Percentiles rank a stretch among this genome's conserved stretches.
Evolutionary conservation across 1,140 invertebrate genomes (phyloP).

Genomic region (Pomacea maculata): DNA sequence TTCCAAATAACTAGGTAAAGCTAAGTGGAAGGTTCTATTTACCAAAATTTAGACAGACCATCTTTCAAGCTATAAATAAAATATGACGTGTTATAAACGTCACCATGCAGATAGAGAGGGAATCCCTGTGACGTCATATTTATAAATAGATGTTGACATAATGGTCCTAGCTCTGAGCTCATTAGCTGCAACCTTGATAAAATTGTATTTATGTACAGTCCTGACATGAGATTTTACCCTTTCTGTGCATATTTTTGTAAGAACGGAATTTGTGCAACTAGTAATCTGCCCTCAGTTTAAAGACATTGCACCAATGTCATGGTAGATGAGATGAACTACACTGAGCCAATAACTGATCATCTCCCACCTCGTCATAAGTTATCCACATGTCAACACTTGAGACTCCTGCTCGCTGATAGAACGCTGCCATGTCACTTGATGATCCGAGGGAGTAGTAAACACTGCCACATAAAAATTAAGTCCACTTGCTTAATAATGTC

Average conservation of each 20-base stretch:
- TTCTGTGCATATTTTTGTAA: neutral
- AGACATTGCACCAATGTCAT: slow-evolving; percentile 40
- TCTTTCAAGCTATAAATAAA: no score
- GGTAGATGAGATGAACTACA: slow-evolving; percentile 19
- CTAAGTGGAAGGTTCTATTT: slow-evolving; percentile 12
- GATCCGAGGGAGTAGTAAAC: slow-evolving; percentile 57
- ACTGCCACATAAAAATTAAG: slow-evolving; percentile 15
- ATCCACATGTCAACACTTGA: slow-evolving; percentile 61
- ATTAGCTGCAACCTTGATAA: no score
- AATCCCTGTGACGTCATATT: no score
- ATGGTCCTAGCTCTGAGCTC: no score
- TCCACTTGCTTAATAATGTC: no score
- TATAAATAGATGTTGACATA: no score
- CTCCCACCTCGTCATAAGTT: slow-evolving; percentile 44
- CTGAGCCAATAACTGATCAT: neutral
- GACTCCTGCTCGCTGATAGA: slow-evolving; percentile 62
- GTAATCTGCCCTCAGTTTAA: no score
- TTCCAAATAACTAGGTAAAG: neutral
- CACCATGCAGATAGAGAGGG: no score
- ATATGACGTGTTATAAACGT: no score
- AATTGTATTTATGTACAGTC: no score
- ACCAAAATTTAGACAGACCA: no score
- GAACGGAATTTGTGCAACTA: slow-evolving; percentile 27
- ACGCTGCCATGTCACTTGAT: slow-evolving; percentile 63
- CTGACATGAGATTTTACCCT: no score